Base-by-base conservation (phyloP, 2,113 vertebrate species). In the Tauraco erythrolophus region DNA sequence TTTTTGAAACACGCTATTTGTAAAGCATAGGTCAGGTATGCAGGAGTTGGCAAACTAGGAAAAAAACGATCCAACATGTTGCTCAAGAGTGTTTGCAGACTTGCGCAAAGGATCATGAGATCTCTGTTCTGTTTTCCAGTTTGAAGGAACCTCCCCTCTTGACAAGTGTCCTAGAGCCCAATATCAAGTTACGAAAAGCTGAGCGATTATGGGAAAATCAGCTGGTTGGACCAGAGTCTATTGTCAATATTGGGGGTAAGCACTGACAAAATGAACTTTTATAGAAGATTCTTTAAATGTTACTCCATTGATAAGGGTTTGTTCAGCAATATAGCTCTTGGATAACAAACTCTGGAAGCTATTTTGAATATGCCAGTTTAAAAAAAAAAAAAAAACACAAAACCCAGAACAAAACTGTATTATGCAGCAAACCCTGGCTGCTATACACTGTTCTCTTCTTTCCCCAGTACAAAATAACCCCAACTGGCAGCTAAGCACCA, bases 151-250 rank as follows among this genome's bases (percentile, higher is more conserved):
- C 99, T 13, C 99, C 99, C 5, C 61, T 97, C 18, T 98, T 99
- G 98, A 96, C 88, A 17, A 99, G 99, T 83, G 98, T 97, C 72
- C 98, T 99, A 81, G 98, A 99, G 79, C 98, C 99, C 41, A 99
- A 99, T 91, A 93, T 97, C 51, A 98, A 99, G 94, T 98, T 99
- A 58, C 97, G 98, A 19, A 97, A 99, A 92, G 99, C 99, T 11
- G 98, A 99, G 95, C 97, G 98, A 50, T 95, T 99, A 37, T 99
- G 98, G 97, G 99, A 99, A 91, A 99, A 99, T 82, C 98, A 99
- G 68, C 95, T 99, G 78, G 19, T 97, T 5, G 99, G 99, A 46
- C 99, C 99, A 6, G 99, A 99, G 94, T 99, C 99, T 70, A 98
- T 99, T 93, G 97, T 96, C 92, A 98, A 98, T 97, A 98, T 99